These are phyloP conservation scores for Schlechtendalia chinensis DNA, from an alignment of 1,140 invertebrate genomes.

Conservation along the genomic window DNA sequence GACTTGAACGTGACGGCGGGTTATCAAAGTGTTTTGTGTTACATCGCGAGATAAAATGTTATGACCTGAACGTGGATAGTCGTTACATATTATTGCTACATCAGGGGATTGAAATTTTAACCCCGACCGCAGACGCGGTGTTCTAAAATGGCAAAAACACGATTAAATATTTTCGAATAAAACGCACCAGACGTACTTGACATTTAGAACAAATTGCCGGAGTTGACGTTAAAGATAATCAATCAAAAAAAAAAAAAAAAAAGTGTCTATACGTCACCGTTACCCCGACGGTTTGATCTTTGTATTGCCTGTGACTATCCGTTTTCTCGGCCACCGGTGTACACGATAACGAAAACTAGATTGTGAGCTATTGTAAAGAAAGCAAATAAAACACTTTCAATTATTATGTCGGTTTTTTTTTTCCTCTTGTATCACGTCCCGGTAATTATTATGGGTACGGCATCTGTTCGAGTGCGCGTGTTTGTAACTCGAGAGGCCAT, in stretches of 20 bases:
- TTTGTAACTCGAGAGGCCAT: slow-evolving; percentile 48
- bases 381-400: slow-evolving; percentile 47
- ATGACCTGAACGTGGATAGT: neutral
- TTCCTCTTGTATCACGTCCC: slow-evolving; percentile 44
- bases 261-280: neutral
- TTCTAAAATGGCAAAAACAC: neutral
- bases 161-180: neutral
- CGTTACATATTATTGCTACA: neutral
- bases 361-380: slow-evolving; percentile 45
- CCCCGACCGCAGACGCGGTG: too few relatives aligned
- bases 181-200: slow-evolving; percentile 45
- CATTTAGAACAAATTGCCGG: slow-evolving; percentile 39
- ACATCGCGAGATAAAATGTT: neutral
- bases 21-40: too few relatives aligned
- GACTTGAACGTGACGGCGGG: neutral
- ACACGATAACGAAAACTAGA: slow-evolving; percentile 46
- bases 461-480: slow-evolving; percentile 37
- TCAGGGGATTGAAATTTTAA: too few relatives aligned
- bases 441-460: slow-evolving; percentile 46
- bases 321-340: slow-evolving; percentile 2
- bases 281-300: neutral
- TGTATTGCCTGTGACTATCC: slow-evolving; percentile 9
- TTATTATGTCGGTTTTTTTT: slow-evolving; percentile 50
- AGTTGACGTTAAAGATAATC: neutral
- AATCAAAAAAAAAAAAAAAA: slow-evolving; percentile 27